Evolutionary conservation across 2,797 vertebrate genomes (phyloP).

Genomic region (Aplochiton taeniatus): DNA sequence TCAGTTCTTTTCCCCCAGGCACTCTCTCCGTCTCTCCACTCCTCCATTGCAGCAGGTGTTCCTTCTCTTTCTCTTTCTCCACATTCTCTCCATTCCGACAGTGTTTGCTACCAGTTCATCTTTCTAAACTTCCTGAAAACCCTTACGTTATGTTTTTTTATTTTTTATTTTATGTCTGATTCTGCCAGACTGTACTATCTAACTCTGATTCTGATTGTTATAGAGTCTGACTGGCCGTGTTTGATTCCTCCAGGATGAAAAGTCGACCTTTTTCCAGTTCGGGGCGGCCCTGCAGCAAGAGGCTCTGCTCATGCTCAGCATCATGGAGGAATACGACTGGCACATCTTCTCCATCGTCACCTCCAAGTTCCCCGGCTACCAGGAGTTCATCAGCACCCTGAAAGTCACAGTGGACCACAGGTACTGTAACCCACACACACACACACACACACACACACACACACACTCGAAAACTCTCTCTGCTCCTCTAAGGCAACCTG

Average conservation of each 20-base stretch:
- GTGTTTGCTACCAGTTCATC: background rate
- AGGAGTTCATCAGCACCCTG: conserved; percentile 91
- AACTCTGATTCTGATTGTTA: conserved; percentile 13
- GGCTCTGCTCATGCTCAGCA: conserved; percentile 91
- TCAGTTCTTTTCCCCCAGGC: background rate
- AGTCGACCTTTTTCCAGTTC: conserved; percentile 97
- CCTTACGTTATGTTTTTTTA: too few species aligned
- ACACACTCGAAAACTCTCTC: background rate
- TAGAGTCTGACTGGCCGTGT: conserved; percentile 33
- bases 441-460: background rate
- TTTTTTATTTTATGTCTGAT: background rate
- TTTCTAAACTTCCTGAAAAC: background rate
- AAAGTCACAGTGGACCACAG: conserved; percentile 81
- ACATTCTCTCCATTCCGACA: background rate
- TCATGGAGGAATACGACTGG: conserved; percentile 99
- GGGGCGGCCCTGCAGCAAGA: conserved; percentile 97
- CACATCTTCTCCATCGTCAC: conserved; percentile 96
- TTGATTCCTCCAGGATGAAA: conserved; percentile 82
- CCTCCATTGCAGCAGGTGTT: conserved; percentile 39
- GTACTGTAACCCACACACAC: conserved; percentile 30
- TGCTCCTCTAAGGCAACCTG: too few species aligned
- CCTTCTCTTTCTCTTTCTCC: background rate
- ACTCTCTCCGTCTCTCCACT: background rate
- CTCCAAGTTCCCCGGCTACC: conserved; percentile 94
- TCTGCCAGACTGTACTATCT: background rate